Base-by-base conservation (phyloP, 2,113 vertebrate species). In the Kryptolebias marmoratus region DNA sequence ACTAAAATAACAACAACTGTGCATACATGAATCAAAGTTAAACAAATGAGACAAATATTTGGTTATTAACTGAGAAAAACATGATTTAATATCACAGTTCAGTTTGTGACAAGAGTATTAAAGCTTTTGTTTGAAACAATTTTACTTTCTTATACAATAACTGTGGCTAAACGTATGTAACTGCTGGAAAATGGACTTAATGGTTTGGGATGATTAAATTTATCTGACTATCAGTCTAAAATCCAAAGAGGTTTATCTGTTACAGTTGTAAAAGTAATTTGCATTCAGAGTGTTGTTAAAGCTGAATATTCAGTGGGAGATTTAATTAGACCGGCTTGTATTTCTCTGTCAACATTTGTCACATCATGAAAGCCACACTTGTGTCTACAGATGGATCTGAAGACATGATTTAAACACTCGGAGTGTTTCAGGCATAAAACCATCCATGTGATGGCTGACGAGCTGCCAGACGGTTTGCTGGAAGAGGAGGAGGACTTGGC, bases 401-500 rank as follows among this genome's bases (percentile, higher is more conserved):
- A 48, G 47, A 15, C 13, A 6, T 32, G 5, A 36, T 58, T 58
- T 58, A 15, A 57, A 32, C 4, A 36, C 9, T 4, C 31, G 18
- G 56, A 15, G 14, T 15, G 2, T 48, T 3, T 15, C 15, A 3
- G 15, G 15, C 47, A 48, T 36, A 36, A 42, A 42, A 60, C 28
- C 3, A 18, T 59, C 30, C 0, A 5, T 42, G 73, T 54, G 63
- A 62, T 48, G 16, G 42, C 14, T 42, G 48, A 59, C 11, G 58
- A 68, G 53, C 32, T 3, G 36, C 62, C 44, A 57, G 45, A 32
- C 60, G 32, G 65, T 54, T 67, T 36, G 71, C 27, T 27, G 12
- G 42, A 45, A 36, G 49, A 49, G 50, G 36, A 0, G 16, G 63
- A 71, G 36, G 63, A 15, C 32, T 53, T 64, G 68, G 58, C 47